Evolutionary conservation across 2,797 vertebrate species (phyloP).

Genomic region (Cryptoblepharus egeriae): DNA sequence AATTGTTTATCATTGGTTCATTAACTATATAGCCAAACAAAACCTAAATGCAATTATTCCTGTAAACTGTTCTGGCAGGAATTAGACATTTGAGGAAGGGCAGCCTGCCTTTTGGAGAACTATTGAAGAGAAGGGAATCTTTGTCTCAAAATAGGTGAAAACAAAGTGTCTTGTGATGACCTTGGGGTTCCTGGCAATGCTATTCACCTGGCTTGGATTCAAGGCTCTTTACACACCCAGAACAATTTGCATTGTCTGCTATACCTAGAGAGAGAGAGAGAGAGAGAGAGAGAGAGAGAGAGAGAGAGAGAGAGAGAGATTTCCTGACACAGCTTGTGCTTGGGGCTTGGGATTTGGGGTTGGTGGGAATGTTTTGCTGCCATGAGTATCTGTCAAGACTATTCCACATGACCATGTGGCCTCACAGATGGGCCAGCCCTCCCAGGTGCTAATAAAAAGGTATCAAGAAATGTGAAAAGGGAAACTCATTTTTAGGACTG

Average conservation of each 20-base stretch:
- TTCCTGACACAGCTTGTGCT: not conserved
- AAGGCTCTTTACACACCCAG: not conserved
- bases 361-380: no score
- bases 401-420: no score
- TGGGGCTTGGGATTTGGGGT: no score
- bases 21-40: constrained; percentile 70
- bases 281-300: no score
- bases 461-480: no score
- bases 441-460: no score
- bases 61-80: constrained; percentile 54
- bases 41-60: constrained; percentile 66
- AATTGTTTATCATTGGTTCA: constrained; percentile 67
- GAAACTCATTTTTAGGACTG: no score
- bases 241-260: not conserved
- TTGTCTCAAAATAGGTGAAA: not conserved
- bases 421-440: no score
- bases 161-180: not conserved
- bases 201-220: not conserved
- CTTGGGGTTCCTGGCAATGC: not conserved
- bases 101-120: constrained; percentile 1
- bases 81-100: constrained; percentile 23
- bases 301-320: no score
- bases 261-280: no score
- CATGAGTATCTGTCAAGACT: no score
- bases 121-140: not conserved